A percentile compares a stretch with the other conserved stretches of the same genome.
Evolutionary conservation across 2,113 vertebrate species (phyloP).

Genomic region (Muscicapa adusta): DNA sequence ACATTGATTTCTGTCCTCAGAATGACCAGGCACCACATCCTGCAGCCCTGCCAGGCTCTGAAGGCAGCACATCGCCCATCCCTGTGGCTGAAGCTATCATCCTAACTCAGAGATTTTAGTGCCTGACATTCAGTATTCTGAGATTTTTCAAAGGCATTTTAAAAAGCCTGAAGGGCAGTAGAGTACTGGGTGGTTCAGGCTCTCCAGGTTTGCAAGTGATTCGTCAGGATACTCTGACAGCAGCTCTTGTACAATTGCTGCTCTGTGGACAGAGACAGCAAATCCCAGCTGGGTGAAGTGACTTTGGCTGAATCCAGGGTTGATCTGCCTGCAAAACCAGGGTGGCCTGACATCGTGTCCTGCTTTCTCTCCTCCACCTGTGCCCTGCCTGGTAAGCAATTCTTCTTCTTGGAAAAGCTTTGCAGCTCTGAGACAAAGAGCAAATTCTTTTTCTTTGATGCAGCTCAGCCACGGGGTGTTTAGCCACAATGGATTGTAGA

Average conservation of each 20-base stretch:
- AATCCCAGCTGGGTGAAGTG: background rate
- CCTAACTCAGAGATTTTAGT: background rate
- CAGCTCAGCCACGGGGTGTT: background rate
- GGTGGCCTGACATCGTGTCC: background rate
- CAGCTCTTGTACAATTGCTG: background rate
- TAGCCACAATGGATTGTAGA: background rate
- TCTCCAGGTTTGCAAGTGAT: background rate
- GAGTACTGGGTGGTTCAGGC: too few relatives aligned
- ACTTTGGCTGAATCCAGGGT: background rate
- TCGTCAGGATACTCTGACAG: background rate
- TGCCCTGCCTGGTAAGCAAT: background rate
- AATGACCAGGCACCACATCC: background rate
- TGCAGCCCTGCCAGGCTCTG: background rate
- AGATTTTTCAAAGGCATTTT: background rate
- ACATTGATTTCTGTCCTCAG: background rate
- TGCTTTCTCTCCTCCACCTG: background rate
- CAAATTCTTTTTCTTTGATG: background rate
- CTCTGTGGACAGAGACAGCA: background rate
- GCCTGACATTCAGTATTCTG: background rate
- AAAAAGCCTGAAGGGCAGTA: background rate
- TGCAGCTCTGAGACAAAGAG: background rate
- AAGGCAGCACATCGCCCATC: fast-evolving
- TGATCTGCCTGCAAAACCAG: background rate
- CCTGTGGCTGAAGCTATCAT: fast-evolving
- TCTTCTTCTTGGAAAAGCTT: background rate